Conservation (phyloP, 2,888 invertebrate species). For the Rhimphoctona megacephalus region DNA sequence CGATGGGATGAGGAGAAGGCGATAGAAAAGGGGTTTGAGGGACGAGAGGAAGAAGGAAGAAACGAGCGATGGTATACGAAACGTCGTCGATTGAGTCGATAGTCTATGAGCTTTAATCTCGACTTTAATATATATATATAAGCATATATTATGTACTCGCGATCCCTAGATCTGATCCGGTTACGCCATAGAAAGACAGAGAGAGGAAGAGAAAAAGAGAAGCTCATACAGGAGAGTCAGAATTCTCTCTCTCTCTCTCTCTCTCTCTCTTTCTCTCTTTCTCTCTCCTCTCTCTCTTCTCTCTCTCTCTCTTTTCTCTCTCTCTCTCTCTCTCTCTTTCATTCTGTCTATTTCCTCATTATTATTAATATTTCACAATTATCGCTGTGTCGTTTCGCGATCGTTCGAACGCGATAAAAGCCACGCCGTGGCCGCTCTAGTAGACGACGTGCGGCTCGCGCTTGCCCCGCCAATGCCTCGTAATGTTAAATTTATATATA, state of each 20-base stretch:
- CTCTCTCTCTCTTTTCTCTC: conserved; percentile 25
- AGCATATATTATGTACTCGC: conserved; percentile 42
- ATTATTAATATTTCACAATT: conserved; percentile 81
- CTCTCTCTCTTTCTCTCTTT: conserved; percentile 39
- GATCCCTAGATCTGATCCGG: conserved; percentile 72
- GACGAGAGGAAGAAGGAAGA: conserved; percentile 47
- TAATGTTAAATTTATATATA: not conserved
- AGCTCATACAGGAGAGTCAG: conserved; percentile 16
- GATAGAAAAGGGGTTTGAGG: conserved; percentile 25
- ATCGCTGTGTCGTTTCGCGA: conserved; percentile 76
- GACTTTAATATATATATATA: conserved; percentile 17
- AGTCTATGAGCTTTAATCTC: conserved; percentile 54
- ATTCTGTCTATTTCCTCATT: conserved; percentile 75
- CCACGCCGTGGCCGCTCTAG: conserved; percentile 17
- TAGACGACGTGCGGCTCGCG: conserved; percentile 42
- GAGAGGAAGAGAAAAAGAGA: not conserved
- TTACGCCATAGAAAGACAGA: conserved; percentile 68
- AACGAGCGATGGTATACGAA: conserved; percentile 67
- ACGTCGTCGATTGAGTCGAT: conserved; percentile 67
- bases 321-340: conserved; percentile 15
- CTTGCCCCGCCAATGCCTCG: conserved; percentile 28
- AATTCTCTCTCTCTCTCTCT: conserved; percentile 23
- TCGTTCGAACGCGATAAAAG: conserved; percentile 72
- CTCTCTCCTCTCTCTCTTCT: conserved; percentile 77
- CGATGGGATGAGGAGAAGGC: conserved; percentile 61